A percentile compares a stretch with the other conserved stretches of the same genome.
These are phyloP conservation scores for Phenganax stokvisi DNA, from an alignment of 92 coral and sea anemone species.

Conservation along the genomic window DNA sequence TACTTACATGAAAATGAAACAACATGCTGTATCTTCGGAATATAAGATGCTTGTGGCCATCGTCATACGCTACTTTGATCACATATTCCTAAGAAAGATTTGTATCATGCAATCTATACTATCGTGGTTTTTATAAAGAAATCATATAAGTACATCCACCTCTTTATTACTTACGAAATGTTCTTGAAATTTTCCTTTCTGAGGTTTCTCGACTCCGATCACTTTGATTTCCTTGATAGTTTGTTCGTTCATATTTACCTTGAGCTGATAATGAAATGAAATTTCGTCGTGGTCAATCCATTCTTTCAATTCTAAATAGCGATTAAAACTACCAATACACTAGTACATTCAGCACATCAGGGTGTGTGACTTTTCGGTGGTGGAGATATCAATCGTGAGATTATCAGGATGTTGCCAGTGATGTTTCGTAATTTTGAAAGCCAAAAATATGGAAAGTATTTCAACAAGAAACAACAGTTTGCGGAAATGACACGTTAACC, in stretches of 20 bases:
- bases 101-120: not conserved
- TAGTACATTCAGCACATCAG: too few relatives aligned
- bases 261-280: not conserved
- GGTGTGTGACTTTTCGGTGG: too few relatives aligned
- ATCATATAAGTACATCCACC: not conserved
- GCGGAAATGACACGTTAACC: slow-evolving; percentile 6
- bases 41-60: slow-evolving; percentile 64
- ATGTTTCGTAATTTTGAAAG: not conserved
- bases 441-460: not conserved
- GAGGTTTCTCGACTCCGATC: slow-evolving; percentile 71
- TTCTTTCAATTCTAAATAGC: not conserved
- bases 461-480: not conserved
- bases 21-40: slow-evolving; percentile 94
- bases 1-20: slow-evolving; percentile 82
- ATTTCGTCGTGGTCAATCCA: not conserved
- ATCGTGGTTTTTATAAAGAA: not conserved
- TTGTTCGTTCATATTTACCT: not conserved
- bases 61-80: slow-evolving; percentile 62
- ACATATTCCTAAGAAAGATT: slow-evolving; percentile 61
- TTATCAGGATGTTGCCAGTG: too few relatives aligned
- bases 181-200: slow-evolving; percentile 20
- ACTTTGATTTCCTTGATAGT: slow-evolving; percentile 60
- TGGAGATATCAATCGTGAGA: too few relatives aligned
- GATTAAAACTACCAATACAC: not conserved
- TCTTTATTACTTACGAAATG: slow-evolving; percentile 18